These are phyloP conservation scores for Pardosa pseudoannulata DNA, from an alignment of 2,888 invertebrate genomes.

Conservation along the genomic window DNA sequence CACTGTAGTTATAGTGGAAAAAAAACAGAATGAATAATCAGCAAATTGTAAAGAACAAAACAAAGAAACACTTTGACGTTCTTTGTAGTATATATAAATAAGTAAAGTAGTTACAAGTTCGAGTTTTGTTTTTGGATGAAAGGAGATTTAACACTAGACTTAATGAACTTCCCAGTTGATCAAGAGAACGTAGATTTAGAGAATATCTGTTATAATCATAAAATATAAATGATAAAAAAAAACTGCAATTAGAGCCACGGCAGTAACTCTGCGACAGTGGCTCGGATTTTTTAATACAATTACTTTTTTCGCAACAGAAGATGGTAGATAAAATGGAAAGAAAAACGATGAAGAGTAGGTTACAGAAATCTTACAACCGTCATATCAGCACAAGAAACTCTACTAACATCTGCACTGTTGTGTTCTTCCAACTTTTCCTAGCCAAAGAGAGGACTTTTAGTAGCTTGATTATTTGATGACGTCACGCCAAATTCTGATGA, in stretches of 20 bases:
- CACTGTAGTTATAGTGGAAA: constrained; percentile 66
- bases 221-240: constrained; percentile 41
- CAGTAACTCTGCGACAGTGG: constrained; percentile 52
- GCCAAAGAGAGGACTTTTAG: constrained; percentile 71
- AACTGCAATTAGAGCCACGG: constrained; percentile 46
- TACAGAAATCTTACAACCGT: constrained; percentile 62
- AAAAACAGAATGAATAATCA: constrained; percentile 31
- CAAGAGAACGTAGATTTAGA: constrained; percentile 71
- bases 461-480: constrained; percentile 62
- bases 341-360: constrained; percentile 35
- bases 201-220: constrained; percentile 68
- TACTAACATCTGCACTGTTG: constrained; percentile 72
- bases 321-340: constrained; percentile 59
- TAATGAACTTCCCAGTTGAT: constrained; percentile 53
- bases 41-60: constrained; percentile 70
- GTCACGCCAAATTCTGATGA: constrained; percentile 80
- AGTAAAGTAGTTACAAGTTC: constrained; percentile 53
- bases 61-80: constrained; percentile 54
- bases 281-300: constrained; percentile 53
- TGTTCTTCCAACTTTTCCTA: constrained; percentile 73
- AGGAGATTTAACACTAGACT: constrained; percentile 54
- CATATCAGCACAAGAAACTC: constrained; percentile 73
- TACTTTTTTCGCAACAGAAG: constrained; percentile 60
- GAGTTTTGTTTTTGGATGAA: constrained; percentile 44
- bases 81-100: constrained; percentile 62